A percentile compares a stretch with the other conserved stretches of the same genome.
phyloP scores from a whole-genome alignment of 37 sponge, comb jelly and placozoan species.

The Chondrilla cf. caribensis region DNA sequence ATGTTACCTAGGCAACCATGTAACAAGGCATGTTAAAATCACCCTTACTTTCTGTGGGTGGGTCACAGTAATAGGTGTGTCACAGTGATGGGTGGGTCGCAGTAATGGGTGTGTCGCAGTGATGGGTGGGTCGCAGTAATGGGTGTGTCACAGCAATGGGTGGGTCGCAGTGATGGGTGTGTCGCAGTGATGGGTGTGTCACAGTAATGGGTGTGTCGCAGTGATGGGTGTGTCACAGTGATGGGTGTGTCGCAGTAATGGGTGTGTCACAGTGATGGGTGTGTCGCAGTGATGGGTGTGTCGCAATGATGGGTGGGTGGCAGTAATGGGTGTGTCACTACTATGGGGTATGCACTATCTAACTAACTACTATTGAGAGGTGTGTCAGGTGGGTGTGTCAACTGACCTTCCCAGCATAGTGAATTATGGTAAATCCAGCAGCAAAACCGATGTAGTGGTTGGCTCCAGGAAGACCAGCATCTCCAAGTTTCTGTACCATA shows the following conservation, averaged over 20 bases:
- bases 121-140: background rate
- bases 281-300: background rate
- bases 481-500: constrained; percentile 83
- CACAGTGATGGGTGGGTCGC: background rate
- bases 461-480: constrained; percentile 65
- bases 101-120: background rate
- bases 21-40: no score
- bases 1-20: constrained; percentile 65
- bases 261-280: background rate
- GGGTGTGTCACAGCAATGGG: background rate
- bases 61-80: no score
- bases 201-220: no score
- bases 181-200: background rate
- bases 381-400: no score
- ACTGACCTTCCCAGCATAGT: constrained; percentile 95
- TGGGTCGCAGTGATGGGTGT: background rate
- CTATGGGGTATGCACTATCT: background rate
- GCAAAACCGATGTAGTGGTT: constrained; percentile 83
- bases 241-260: no score
- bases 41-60: no score
- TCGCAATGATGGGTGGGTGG: background rate
- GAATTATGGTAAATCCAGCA: constrained; percentile 90
- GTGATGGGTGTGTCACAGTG: no score
- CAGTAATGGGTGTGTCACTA: background rate
- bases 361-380: no score